Base-by-base conservation (phyloP, 2,888 invertebrate species). In the Scelioninae gen. 2 region DNA sequence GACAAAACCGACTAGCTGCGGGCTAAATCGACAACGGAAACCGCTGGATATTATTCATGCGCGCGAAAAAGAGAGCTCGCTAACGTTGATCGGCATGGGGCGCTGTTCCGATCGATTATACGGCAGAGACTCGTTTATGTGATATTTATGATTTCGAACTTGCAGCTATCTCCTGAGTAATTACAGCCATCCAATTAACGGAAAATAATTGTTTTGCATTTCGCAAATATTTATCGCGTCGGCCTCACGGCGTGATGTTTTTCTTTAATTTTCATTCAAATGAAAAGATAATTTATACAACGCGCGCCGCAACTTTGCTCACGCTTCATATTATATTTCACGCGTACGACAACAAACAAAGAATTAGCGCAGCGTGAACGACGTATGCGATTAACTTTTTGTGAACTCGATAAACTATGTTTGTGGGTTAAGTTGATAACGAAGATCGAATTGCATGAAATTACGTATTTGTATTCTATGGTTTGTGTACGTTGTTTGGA, bases 1-100 rank as follows among this genome's bases (percentile, higher is more conserved):
- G 73, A 55, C 68, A 65, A 64, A 68, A 73, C 65, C 69, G 64
- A 60, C 57, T 67, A 35, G 72, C 75, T 69, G 72, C 72, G 71
- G 67, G 67, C 67, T 67, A 74, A 71, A 71, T 67, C 74, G 61
- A 70, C 70, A 57, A 67, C 60, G 48, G 55, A 61, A 63, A 60
- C 63, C 69, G 18, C 63, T 16, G 57, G 46, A 63, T 60, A 70
- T 69, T 74, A 74, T 70, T 74, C 64, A 61, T 50, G 60, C 45
- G 67, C 60, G 53, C 48, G 70, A 70, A 74, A 74, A 74, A 71
- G 67, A 71, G 67, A 50, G 65, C 41, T 25, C 31, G 43, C 41
- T 18, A 45, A 10, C 46, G 39, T n/a, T 50, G 50, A 67, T 58
- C 57, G 39, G 52, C 60, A 25, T 58, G 50, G n/a, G n/a, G 37